phyloP scores from a whole-genome alignment of 30 jellyfish, hydroid and myxozoan species.

The Thelohanellus kitauei region DNA sequence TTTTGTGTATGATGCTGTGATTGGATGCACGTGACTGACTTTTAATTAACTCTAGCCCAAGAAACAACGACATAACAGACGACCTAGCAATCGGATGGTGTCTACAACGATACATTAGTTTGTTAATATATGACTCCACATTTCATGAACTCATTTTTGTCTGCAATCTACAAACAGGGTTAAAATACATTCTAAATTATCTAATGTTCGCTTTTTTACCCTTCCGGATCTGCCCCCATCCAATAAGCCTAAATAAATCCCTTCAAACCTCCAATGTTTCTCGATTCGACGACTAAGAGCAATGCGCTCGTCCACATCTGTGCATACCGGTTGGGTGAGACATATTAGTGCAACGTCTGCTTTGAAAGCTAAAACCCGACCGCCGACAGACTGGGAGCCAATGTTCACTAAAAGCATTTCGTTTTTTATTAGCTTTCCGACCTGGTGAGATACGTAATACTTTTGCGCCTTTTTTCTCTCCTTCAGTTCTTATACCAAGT shows the following conservation, averaged over 20 bases:
- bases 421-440: constrained; percentile 47
- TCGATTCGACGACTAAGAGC: constrained; percentile 94
- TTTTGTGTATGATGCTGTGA: no score
- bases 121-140: no score
- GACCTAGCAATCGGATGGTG: no score
- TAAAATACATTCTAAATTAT: constrained; percentile 1
- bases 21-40: no score
- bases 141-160: no score
- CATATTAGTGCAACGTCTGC: constrained; percentile 84
- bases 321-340: constrained; percentile 95
- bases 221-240: constrained; percentile 97
- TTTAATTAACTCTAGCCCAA: no score
- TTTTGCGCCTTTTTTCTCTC: constrained; percentile 89
- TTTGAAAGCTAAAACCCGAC: constrained; percentile 80
- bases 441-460: constrained; percentile 9
- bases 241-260: constrained; percentile 34
- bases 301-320: constrained; percentile 78
- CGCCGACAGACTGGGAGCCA: constrained; percentile 92
- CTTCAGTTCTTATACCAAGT: constrained; percentile 85
- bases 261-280: constrained; percentile 74
- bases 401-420: constrained; percentile 85
- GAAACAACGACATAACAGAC: no score
- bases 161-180: no score
- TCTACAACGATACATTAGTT: no score
- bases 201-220: constrained; percentile 55